phyloP scores from a whole-genome alignment of 2,113 vertebrate genomes.

The Malurus alboscapulatus region DNA sequence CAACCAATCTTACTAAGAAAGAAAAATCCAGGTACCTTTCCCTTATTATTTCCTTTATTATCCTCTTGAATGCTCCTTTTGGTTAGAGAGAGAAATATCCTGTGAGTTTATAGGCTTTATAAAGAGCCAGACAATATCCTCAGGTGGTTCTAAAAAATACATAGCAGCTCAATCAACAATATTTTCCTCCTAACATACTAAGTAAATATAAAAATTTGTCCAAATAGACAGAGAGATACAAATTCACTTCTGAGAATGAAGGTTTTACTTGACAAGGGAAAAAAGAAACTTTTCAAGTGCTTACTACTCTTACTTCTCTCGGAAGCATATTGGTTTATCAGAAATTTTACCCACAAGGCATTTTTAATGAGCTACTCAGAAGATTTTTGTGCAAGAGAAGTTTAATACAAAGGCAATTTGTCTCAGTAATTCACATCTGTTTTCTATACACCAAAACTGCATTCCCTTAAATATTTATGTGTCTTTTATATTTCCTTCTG shows the following conservation, averaged over 20 bases:
- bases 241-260: not conserved
- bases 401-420: conserved; percentile 53
- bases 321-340: conserved; percentile 8
- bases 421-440: conserved; percentile 41
- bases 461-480: conserved; percentile 57
- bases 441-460: conserved; percentile 20
- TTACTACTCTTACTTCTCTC: not conserved
- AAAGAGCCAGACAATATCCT: not conserved
- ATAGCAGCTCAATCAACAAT: not conserved
- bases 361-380: conserved; percentile 37
- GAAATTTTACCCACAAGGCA: conserved; percentile 24
- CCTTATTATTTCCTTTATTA: not conserved
- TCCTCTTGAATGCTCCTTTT: not conserved
- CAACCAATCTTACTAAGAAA: not conserved
- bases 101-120: not conserved
- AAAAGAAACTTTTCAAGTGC: not conserved
- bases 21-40: not conserved
- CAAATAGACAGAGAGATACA: not conserved
- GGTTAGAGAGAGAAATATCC: not conserved
- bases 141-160: not conserved
- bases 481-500: conserved; percentile 27
- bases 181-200: not conserved
- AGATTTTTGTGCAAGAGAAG: conserved; percentile 6
- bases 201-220: not conserved
- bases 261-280: not conserved